Evolutionary conservation across 1,140 invertebrate species (phyloP).

Genomic region (Procambarus clarkii): DNA sequence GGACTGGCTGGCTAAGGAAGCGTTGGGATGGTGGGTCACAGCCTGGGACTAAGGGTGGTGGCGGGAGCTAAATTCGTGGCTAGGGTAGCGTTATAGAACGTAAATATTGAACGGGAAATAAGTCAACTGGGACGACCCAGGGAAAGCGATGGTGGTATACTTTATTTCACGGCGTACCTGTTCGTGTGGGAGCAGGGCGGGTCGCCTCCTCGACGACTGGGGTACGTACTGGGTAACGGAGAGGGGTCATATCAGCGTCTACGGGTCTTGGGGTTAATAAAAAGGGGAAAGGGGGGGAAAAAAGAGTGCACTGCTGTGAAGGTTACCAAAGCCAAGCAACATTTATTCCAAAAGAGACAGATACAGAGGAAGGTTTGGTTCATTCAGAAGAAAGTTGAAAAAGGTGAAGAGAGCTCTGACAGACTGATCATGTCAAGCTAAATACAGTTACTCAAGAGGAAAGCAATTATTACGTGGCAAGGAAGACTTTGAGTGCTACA

Average conservation of each 20-base stretch:
- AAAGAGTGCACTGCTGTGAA: conserved; percentile 15
- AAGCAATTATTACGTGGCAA: conserved; percentile 19
- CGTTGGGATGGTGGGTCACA: not conserved
- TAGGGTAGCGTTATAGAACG: not conserved
- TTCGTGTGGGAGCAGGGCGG: not conserved
- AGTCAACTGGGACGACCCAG: not conserved
- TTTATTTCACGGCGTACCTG: not conserved
- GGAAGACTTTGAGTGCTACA: conserved; percentile 3
- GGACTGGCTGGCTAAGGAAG: not conserved
- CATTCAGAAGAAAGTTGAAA: conserved; percentile 3
- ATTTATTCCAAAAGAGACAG: conserved; percentile 52
- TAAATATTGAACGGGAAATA: not conserved
- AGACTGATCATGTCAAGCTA: conserved; percentile 25
- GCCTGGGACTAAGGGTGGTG: not conserved
- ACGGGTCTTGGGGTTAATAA: not conserved
- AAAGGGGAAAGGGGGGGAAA: not conserved
- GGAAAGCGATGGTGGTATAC: not conserved
- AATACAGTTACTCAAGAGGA: conserved; percentile 37
- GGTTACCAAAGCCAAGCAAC: conserved; percentile 48
- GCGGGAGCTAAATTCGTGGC: not conserved
- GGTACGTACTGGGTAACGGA: not conserved
- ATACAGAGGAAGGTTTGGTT: conserved; percentile 43
- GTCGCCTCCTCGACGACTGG: not conserved
- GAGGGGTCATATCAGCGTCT: not conserved
- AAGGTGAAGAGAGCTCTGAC: conserved; percentile 12